phyloP scores from a whole-genome alignment of 2,797 vertebrate genomes.

The Megalops cyprinoides region DNA sequence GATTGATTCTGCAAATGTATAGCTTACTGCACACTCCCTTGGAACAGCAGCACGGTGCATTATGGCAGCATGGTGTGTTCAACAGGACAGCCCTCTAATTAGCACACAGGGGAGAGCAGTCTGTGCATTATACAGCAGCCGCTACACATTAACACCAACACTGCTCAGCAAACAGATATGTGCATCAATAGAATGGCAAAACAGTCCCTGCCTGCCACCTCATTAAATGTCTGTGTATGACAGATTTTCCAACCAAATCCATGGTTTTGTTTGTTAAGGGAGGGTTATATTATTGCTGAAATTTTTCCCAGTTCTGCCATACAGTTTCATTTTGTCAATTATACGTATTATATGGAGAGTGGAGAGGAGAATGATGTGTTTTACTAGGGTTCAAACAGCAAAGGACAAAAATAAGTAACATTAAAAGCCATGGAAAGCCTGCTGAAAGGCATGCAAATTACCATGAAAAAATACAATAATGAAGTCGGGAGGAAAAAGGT shows the following conservation, averaged over 20 bases:
- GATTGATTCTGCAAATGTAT: constrained; percentile 18
- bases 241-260: not conserved
- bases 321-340: constrained; percentile 19
- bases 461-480: not conserved
- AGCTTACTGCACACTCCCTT: not conserved
- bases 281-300: not conserved
- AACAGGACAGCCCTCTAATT: constrained; percentile 46
- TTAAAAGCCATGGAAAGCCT: constrained; percentile 1
- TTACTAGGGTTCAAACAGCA: constrained; percentile 14
- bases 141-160: constrained; percentile 37
- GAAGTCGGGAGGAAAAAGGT: not conserved
- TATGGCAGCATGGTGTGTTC: constrained; percentile 19
- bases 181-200: constrained; percentile 7
- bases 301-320: constrained; percentile 1
- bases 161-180: constrained; percentile 3
- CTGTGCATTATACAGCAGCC: constrained; percentile 41
- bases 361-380: constrained; percentile 19
- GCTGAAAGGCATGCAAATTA: not conserved
- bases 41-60: constrained; percentile 12
- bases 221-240: constrained; percentile 22
- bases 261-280: constrained; percentile 4
- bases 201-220: not conserved
- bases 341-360: constrained; percentile 8
- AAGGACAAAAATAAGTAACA: constrained; percentile 17
- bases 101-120: constrained; percentile 44